Conservation (phyloP, 2,113 vertebrate species). For the Psephotus haematonotus region DNA sequence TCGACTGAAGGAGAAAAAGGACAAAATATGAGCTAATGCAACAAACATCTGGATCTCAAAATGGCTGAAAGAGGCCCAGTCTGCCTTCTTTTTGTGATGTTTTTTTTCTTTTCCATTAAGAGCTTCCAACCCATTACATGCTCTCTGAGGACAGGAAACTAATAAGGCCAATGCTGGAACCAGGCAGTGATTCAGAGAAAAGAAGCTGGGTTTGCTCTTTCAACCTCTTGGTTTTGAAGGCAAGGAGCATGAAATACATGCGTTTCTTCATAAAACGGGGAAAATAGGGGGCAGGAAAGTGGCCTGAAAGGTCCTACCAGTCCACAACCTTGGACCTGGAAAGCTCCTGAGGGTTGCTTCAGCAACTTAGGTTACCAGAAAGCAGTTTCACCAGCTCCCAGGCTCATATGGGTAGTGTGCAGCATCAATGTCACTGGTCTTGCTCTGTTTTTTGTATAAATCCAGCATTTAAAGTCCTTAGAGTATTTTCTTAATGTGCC, state of each 20-base stretch:
- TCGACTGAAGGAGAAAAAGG: neutral
- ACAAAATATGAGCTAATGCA: neutral
- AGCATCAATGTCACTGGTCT: neutral
- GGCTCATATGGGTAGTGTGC: fast-evolving
- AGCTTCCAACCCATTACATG: fast-evolving
- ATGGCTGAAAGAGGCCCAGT: neutral
- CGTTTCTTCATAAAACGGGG: neutral
- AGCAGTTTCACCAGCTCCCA: neutral
- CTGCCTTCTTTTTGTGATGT: neutral
- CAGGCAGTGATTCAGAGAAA: neutral
- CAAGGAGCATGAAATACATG: neutral
- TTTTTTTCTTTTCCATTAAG: neutral
- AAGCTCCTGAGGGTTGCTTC: neutral
- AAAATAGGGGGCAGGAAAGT: neutral
- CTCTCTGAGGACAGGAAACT: neutral
- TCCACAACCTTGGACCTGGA: neutral
- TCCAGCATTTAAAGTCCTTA: neutral
- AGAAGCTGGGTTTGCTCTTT: neutral
- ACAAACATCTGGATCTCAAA: neutral
- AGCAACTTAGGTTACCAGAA: neutral
- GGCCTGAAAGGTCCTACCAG: neutral
- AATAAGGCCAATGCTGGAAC: neutral
- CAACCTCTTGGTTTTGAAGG: neutral
- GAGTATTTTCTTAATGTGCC: neutral
- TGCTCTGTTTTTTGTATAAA: neutral